phyloP scores from a whole-genome alignment of 1,140 invertebrate species.

The Pseudobourletiella spinata region DNA sequence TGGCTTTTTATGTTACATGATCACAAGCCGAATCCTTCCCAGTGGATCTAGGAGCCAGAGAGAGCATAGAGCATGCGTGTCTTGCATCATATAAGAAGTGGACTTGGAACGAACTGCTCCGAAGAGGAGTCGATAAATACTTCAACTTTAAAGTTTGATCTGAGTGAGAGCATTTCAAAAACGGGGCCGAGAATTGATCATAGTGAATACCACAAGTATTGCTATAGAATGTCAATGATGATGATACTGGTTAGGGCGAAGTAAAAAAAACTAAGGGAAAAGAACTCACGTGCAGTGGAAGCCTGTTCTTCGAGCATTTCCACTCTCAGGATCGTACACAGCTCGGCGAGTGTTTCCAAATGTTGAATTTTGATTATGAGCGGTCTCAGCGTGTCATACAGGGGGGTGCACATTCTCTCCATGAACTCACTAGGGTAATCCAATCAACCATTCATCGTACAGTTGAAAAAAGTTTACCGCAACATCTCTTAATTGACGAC shows the following conservation, averaged over 20 bases:
- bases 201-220: no score
- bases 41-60: no score
- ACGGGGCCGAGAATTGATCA: no score
- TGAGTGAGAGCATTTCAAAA: no score
- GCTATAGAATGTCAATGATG: not conserved
- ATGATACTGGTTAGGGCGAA: not conserved
- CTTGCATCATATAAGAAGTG: no score
- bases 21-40: no score
- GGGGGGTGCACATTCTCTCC: constrained; percentile 71
- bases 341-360: constrained; percentile 91
- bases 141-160: no score
- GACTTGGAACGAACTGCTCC: no score
- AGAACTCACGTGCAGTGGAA: constrained; percentile 62
- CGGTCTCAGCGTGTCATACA: constrained; percentile 91
- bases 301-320: constrained; percentile 95
- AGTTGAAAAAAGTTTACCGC: constrained; percentile 1
- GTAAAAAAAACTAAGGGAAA: not conserved
- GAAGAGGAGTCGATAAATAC: no score
- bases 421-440: constrained; percentile 48
- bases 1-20: no score
- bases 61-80: no score
- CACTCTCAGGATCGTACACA: constrained; percentile 84
- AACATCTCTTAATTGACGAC: constrained; percentile 1
- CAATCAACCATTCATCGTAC: constrained; percentile 2
- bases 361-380: constrained; percentile 95